Percentiles rank a stretch among this genome's conserved stretches.
Conservation (phyloP, 2,888 invertebrate species). For the Lepeophtheirus nordmannii region DNA sequence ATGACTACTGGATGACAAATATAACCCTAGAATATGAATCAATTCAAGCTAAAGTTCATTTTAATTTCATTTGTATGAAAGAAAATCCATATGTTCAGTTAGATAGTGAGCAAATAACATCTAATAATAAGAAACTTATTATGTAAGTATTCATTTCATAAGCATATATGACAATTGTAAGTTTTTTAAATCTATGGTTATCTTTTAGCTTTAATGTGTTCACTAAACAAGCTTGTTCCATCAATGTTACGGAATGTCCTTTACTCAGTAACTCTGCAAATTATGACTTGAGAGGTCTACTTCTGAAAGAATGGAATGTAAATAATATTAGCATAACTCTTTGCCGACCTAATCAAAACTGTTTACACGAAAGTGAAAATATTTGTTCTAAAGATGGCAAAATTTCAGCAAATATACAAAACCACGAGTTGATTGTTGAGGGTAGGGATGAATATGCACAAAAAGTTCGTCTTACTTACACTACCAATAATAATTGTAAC, state of each 20-base stretch:
- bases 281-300: not conserved
- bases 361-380: not conserved
- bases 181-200: not conserved
- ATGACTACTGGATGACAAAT: not conserved
- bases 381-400: not conserved
- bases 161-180: too few relatives aligned
- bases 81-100: not conserved
- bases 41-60: not conserved
- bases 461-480: not conserved
- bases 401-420: not conserved
- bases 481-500: not conserved
- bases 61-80: not conserved
- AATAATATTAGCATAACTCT: not conserved
- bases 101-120: not conserved
- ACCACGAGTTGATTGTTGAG: not conserved
- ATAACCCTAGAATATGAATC: not conserved
- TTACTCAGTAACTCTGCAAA: not conserved
- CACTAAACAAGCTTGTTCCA: not conserved
- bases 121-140: not conserved
- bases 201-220: not conserved
- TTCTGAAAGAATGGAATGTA: not conserved
- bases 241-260: not conserved
- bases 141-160: not conserved
- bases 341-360: not conserved
- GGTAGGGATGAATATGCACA: not conserved